Base-by-base conservation (phyloP, 1,140 invertebrate genomes). In the Gonioctena quinquepunctata region DNA sequence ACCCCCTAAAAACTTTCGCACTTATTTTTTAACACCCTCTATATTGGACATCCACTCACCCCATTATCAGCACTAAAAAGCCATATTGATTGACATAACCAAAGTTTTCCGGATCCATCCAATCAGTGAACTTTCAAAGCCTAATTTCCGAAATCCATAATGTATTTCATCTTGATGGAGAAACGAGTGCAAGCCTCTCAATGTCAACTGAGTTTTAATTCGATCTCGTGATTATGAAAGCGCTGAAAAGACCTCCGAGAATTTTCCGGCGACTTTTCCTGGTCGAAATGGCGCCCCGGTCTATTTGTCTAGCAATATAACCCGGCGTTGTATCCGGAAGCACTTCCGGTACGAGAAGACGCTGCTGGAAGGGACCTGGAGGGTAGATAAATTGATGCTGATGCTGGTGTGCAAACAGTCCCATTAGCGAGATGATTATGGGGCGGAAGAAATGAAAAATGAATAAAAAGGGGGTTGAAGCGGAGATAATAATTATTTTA, bases 281-380 rank as follows among this genome's bases (percentile, higher is more conserved):
- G 33, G 33, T n/a, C 33, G 18, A 56, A 18, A 56, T 3, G 52
- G 52, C 52, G 52, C 52, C 52, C 21, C n/a, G 22, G 23, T 25
- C 56, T 26, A 59, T 59, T 59, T 59, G 25, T 59, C 21, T 59
- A 59, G 56, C 56, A 26, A 59, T 59, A 59, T 59, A 25, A 59
- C 25, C 25, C 25, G n/a, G 25, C 13, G 25, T n/a, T 59, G 11
- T 11, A 13, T 57, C 56, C 56, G 23, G 56, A 26, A 59, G 21
- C 21, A 26, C 23, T 59, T 59, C 56, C 56, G 21, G 56, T 59
- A 59, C 56, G 23, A 59, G 25, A 28, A 59, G 25, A 59, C 23
- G 21, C 21, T 16, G 21, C 21, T 25, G 56, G 25, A 13, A 59
- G 56, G 26, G 52, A 19, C n/a, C 3, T 56, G 52, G 21, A 56